phyloP scores from a whole-genome alignment of 2,797 vertebrate genomes.

The Pangasius mekongensis region DNA sequence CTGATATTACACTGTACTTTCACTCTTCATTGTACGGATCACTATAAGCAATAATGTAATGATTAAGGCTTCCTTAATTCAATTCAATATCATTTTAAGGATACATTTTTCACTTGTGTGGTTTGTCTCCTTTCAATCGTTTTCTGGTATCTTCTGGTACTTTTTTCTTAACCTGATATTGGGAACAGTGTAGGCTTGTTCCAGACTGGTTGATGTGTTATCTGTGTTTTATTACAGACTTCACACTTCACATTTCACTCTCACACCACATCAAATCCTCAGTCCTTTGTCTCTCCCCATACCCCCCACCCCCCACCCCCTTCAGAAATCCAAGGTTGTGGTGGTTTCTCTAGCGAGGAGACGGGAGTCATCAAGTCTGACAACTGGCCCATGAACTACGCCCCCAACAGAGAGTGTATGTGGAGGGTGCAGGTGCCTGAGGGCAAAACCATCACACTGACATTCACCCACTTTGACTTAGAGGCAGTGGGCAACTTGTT shows the following conservation, averaged over 20 bases:
- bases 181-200: not conserved
- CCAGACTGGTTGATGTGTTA: not conserved
- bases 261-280: not conserved
- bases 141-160: not conserved
- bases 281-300: not conserved
- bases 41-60: not conserved
- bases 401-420: slow-evolving; percentile 73
- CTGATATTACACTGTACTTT: not conserved
- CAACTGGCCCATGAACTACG: slow-evolving; percentile 79
- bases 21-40: not conserved
- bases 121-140: too few species aligned
- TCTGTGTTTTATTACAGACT: slow-evolving; percentile 19
- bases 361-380: slow-evolving; percentile 74
- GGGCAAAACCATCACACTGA: slow-evolving; percentile 69
- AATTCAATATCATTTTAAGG: not conserved
- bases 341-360: slow-evolving; percentile 67
- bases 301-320: not conserved
- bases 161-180: not conserved
- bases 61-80: not conserved
- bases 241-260: not conserved
- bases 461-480: slow-evolving; percentile 78
- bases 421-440: slow-evolving; percentile 71
- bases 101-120: not conserved
- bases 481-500: slow-evolving; percentile 66
- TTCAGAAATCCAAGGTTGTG: slow-evolving; percentile 78